phyloP scores from a whole-genome alignment of 1,140 invertebrate species.

The Dinothrombium tinctorium region DNA sequence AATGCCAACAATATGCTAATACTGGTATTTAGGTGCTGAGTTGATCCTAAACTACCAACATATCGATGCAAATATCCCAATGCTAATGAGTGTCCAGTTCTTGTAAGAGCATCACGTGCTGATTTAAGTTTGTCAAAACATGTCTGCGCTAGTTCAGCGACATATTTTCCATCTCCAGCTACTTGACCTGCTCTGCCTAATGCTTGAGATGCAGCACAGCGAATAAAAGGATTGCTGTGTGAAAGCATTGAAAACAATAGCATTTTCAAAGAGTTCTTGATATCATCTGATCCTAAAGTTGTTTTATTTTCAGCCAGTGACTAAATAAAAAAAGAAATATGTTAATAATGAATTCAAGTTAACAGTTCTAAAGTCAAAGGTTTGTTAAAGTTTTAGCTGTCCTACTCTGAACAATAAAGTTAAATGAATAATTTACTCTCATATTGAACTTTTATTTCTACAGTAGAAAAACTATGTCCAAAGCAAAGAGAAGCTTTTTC shows the following conservation, averaged over 20 bases:
- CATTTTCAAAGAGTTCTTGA: constrained; percentile 55
- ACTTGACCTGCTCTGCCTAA: constrained; percentile 71
- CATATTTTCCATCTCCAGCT: constrained; percentile 55
- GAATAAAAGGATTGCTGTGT: constrained; percentile 55
- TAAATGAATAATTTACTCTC: no score
- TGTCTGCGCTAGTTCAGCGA: constrained; percentile 65
- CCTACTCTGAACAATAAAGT: constrained; percentile 3
- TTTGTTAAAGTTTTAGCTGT: background rate
- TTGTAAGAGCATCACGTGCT: constrained; percentile 56
- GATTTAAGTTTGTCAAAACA: constrained; percentile 68
- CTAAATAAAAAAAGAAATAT: constrained; percentile 16
- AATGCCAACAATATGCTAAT: constrained; percentile 78
- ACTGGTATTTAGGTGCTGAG: constrained; percentile 71
- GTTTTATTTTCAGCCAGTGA: constrained; percentile 64
- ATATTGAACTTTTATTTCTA: no score
- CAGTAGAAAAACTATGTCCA: no score
- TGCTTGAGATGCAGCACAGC: constrained; percentile 66
- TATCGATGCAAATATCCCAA: constrained; percentile 75
- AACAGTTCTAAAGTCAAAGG: background rate
- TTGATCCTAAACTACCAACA: constrained; percentile 64
- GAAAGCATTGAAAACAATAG: constrained; percentile 44
- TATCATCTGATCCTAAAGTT: constrained; percentile 62
- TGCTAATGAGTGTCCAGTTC: constrained; percentile 76
- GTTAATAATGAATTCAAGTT: background rate
- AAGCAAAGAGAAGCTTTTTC: no score